Conservation (phyloP, 2,797 vertebrate genomes). For the Gallirallus australis region DNA sequence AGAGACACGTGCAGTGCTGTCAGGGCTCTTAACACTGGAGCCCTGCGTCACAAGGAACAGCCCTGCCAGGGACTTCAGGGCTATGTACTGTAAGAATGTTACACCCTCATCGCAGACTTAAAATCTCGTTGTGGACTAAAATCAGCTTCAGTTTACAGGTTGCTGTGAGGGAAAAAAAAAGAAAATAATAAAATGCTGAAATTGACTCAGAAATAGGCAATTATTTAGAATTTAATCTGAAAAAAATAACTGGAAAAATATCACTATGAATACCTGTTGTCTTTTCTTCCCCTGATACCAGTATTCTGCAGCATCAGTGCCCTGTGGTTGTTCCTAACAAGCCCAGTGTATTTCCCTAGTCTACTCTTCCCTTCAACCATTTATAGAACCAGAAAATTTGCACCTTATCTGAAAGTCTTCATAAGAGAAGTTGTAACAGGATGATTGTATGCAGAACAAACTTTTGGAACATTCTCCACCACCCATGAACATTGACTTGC, state of each 20-base stretch:
- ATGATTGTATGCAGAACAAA: not conserved
- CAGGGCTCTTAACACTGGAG: not conserved
- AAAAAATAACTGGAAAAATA: not conserved
- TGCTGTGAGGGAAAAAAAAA: not conserved
- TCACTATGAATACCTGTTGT: not conserved
- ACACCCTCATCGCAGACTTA: not conserved
- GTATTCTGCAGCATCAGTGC: not conserved
- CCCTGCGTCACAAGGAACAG: not conserved
- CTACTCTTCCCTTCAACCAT: not conserved
- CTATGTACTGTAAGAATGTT: too few relatives aligned
- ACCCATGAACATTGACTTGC: not conserved
- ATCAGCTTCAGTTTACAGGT: not conserved
- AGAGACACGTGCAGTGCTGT: not conserved
- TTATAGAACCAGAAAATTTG: not conserved
- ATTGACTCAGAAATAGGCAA: not conserved
- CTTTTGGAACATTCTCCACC: not conserved
- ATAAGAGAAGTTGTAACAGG: not conserved
- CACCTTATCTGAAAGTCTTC: not conserved
- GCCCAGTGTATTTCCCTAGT: not conserved
- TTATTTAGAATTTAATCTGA: not conserved
- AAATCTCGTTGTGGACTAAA: not conserved
- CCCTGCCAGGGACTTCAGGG: not conserved
- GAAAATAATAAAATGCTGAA: not conserved
- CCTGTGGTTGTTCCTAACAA: not conserved
- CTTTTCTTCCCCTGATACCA: not conserved